These are phyloP conservation scores for Lasioglossum calceatum DNA, from an alignment of 2,888 invertebrate genomes.

Conservation along the genomic window DNA sequence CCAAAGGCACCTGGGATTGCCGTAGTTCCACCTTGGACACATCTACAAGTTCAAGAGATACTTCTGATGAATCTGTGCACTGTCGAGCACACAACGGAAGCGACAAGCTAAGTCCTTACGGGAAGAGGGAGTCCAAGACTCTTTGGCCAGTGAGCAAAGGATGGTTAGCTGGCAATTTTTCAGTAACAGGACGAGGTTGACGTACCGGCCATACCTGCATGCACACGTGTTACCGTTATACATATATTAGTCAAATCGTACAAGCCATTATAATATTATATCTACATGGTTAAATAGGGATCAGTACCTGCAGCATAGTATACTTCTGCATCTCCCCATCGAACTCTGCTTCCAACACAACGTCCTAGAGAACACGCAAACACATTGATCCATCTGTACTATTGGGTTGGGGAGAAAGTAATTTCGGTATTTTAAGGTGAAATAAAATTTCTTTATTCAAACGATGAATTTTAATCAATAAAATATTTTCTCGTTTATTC, in stretches of 20 bases:
- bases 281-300: background rate
- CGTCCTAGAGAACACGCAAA: conserved; percentile 89
- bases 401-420: no score
- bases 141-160: conserved; percentile 99
- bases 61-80: background rate
- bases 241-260: background rate
- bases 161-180: conserved; percentile 99
- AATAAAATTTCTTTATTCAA: no score
- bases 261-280: background rate
- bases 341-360: conserved; percentile 99
- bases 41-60: conserved; percentile 85
- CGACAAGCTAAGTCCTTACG: conserved; percentile 87
- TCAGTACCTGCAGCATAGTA: conserved; percentile 94
- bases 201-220: conserved; percentile 97
- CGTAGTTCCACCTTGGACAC: conserved; percentile 99
- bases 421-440: no score
- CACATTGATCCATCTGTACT: background rate
- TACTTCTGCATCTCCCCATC: conserved; percentile 97
- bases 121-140: conserved; percentile 99
- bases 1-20: conserved; percentile 99
- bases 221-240: conserved; percentile 15
- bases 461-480: no score
- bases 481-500: no score
- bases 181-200: conserved; percentile 97
- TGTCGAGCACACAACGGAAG: conserved; percentile 63